A percentile compares a stretch with the other conserved stretches of the same genome.
Evolutionary conservation across 2,113 vertebrate species (phyloP).

Genomic region (Pelobates fuscus): DNA sequence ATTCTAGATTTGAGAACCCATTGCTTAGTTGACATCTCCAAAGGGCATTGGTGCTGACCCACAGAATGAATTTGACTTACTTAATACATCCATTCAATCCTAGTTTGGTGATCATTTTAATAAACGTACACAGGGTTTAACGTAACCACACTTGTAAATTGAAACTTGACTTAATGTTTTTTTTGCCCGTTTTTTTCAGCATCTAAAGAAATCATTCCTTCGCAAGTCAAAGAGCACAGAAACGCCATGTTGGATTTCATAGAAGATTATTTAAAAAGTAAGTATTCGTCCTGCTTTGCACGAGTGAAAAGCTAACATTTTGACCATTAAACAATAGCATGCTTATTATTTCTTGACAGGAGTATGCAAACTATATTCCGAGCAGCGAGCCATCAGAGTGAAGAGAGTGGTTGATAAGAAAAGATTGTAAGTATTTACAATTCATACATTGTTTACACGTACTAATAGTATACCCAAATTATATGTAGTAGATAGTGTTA

Average conservation of each 20-base stretch:
- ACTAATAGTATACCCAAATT: too few relatives aligned
- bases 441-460: too few relatives aligned
- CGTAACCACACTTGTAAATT: too few relatives aligned
- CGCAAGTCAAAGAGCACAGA: constrained; percentile 89
- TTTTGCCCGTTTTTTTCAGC: constrained; percentile 72
- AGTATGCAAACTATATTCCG: constrained; percentile 94
- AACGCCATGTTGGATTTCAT: constrained; percentile 85
- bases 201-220: constrained; percentile 75
- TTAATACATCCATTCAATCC: too few relatives aligned
- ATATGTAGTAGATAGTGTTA: too few relatives aligned
- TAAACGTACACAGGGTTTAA: too few relatives aligned
- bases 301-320: background rate
- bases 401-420: constrained; percentile 94
- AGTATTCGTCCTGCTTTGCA: background rate
- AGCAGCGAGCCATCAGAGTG: constrained; percentile 92
- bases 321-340: background rate
- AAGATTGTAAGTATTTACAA: constrained; percentile 82
- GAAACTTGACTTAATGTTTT: background rate
- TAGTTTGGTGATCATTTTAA: too few relatives aligned
- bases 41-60: too few relatives aligned
- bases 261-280: constrained; percentile 90
- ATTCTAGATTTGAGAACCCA: too few relatives aligned
- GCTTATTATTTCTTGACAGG: constrained; percentile 65
- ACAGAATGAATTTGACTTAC: too few relatives aligned
- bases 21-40: too few relatives aligned